Conservation (phyloP, 1,140 invertebrate genomes). For the Stratiolaelaps scimitus region DNA sequence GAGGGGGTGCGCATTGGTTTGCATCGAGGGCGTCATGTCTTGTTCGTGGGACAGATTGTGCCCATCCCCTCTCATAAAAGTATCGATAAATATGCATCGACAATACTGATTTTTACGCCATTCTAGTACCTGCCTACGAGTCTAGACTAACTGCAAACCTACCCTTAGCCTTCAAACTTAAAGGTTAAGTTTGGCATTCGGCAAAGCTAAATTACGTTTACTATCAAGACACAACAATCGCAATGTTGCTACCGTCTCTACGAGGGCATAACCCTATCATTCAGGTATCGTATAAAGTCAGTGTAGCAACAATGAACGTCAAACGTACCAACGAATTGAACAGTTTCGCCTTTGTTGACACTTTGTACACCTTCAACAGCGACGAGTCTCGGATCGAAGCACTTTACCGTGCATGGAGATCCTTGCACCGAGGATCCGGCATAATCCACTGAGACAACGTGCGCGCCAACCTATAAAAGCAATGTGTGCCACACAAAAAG, state of each 20-base stretch:
- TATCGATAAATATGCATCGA: too few relatives aligned
- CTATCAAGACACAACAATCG: neutral
- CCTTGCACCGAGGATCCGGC: constrained; percentile 76
- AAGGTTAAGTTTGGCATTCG: too few relatives aligned
- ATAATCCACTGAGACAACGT: constrained; percentile 76
- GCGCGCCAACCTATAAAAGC: constrained; percentile 47
- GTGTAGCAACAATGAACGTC: neutral
- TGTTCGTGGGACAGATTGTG: too few relatives aligned
- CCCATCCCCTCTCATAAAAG: too few relatives aligned
- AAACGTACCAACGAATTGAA: constrained; percentile 62
- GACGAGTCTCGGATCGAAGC: constrained; percentile 59
- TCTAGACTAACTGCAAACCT: too few relatives aligned
- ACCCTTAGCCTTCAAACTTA: too few relatives aligned
- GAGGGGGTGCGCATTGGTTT: too few relatives aligned
- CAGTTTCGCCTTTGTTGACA: constrained; percentile 57
- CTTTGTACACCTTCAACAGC: constrained; percentile 65
- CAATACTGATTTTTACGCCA: too few relatives aligned
- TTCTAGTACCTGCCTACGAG: too few relatives aligned
- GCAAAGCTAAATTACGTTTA: too few relatives aligned
- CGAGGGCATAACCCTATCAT: neutral
- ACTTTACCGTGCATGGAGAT: constrained; percentile 81
- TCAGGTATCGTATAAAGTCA: neutral
- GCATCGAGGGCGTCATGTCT: too few relatives aligned
- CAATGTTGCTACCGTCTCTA: neutral
- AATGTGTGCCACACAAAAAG: neutral